Evolutionary conservation across 2,113 vertebrate genomes (phyloP), one percentile per base, ranked within the genome.

Genomic region (Thamnaconus septentrionalis): DNA sequence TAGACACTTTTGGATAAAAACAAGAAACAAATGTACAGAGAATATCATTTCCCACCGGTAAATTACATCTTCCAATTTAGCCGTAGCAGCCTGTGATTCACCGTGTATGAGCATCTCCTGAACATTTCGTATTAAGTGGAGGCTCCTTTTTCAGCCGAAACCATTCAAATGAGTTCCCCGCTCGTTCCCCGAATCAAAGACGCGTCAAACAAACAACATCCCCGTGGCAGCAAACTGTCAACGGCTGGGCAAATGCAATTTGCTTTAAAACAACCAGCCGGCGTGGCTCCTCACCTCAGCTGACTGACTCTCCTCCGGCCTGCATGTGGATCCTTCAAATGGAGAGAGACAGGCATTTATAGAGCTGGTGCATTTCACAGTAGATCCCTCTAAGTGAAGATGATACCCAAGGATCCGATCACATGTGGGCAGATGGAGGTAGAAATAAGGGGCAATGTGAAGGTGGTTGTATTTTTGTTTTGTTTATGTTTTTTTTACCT

Each of bases 221-320:
- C 78, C 78, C 11, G 72, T 42, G 41, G 82, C 42, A 41, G 76
- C 42, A 59, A 66, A 66, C 54, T 51, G 56, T 53, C 57, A 59
- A 72, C 47, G 51, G 80, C 75, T 61, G 54, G 64, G 69, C 44
- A 78, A 86, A 85, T 76, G 65, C 72, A 82, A 82, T 85, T 85
- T 84, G 72, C 75, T 87, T 84, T 78, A 65, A 64, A 64, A 66
- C 63, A 59, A 66, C 59, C 68, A 63, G 66, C 56, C 65, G 59
- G 56, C 77, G 50, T 63, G 75, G 56, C 61, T 74, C 74, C 75
- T 59, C 18, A 31, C 39, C 73, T 82, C 71, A 86, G 68, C 82
- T 84, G 78, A 75, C 78, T 75, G 66, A 79, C 57, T 64, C 59
- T 7, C 41, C 59, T 72, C 60, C 41, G 59, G 61, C 56, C 50